These are phyloP conservation scores for Turritopsis rubra DNA, from an alignment of 30 jellyfish, hydroid and myxozoan genomes.

Conservation along the genomic window DNA sequence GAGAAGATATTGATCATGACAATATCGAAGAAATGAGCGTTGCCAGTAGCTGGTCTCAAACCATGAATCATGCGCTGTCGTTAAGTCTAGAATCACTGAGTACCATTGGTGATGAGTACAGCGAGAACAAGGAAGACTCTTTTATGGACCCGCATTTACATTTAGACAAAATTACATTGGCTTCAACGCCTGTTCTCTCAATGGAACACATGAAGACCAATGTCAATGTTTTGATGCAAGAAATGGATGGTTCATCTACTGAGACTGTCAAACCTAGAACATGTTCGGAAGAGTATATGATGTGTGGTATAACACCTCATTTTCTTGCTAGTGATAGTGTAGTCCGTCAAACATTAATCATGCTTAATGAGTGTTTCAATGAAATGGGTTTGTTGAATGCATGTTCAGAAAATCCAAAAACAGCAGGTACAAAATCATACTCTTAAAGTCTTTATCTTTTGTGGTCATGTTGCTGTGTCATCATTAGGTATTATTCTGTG, in stretches of 20 bases:
- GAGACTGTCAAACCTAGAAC: background rate
- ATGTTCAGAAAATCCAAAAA: background rate
- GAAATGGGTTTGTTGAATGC: background rate
- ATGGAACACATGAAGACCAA: background rate
- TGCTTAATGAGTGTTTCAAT: background rate
- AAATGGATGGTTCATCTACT: conserved; percentile 10
- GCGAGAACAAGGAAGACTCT: background rate
- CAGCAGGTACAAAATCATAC: background rate
- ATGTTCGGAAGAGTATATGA: background rate
- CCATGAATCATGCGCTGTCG: background rate
- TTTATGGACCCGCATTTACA: background rate
- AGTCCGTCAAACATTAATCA: background rate
- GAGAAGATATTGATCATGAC: conserved; percentile 31
- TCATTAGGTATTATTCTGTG: too few species aligned
- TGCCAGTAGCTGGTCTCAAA: conserved; percentile 17
- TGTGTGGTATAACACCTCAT: background rate
- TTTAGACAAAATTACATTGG: background rate
- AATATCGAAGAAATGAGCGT: conserved; percentile 18
- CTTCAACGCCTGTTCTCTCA: background rate
- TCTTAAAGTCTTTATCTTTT: background rate
- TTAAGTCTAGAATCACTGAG: conserved; percentile 27
- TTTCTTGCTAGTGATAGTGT: background rate
- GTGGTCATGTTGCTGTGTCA: too few species aligned
- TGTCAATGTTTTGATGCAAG: background rate
- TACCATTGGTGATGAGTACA: conserved; percentile 20